These are phyloP conservation scores for Spea multiplicata DNA, from an alignment of 2,113 vertebrate genomes.

Conservation along the genomic window DNA sequence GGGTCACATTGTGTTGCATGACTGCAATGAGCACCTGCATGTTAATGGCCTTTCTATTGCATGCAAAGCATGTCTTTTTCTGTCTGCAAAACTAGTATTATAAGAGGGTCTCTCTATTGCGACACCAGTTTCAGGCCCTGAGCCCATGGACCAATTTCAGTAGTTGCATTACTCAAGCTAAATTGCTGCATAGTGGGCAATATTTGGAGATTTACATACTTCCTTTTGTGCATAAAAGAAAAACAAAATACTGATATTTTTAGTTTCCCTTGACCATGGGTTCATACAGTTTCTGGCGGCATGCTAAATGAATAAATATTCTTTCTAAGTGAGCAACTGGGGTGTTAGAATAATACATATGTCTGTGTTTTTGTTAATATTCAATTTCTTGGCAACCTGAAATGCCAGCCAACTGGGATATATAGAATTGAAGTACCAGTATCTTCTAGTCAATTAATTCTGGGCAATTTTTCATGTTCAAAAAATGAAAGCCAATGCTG, in stretches of 20 bases:
- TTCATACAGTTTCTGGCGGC: neutral
- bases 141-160: too few relatives aligned
- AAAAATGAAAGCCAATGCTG: conserved; percentile 30
- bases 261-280: neutral
- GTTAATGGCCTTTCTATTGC: too few relatives aligned
- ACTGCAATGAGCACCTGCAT: too few relatives aligned
- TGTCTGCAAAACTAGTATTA: too few relatives aligned
- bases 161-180: too few relatives aligned
- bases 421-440: conserved; percentile 4
- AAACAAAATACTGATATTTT: conserved; percentile 4
- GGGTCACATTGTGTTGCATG: too few relatives aligned
- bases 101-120: too few relatives aligned
- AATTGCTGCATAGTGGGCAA: too few relatives aligned
- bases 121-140: too few relatives aligned
- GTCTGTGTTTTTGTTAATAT: conserved; percentile 39
- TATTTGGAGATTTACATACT: too few relatives aligned
- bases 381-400: conserved; percentile 23
- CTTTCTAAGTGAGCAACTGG: conserved; percentile 32
- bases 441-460: conserved; percentile 34
- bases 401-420: neutral
- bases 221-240: too few relatives aligned
- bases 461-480: conserved; percentile 33
- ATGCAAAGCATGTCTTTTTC: too few relatives aligned
- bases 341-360: conserved; percentile 38
- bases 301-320: conserved; percentile 18